phyloP scores from a whole-genome alignment of 2,797 vertebrate genomes.

The Pangasius djambal region DNA sequence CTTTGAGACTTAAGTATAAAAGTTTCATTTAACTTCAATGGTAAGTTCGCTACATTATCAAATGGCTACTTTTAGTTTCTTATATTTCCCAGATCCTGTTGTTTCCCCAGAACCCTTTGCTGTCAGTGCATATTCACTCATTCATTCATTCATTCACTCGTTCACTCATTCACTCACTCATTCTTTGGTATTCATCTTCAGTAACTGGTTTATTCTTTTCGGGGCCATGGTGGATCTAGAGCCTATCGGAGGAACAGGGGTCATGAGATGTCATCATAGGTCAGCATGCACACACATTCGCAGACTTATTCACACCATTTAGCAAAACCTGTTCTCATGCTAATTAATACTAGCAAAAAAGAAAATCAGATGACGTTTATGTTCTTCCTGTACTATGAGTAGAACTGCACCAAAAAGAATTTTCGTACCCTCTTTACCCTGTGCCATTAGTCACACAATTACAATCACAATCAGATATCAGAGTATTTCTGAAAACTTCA shows the following conservation, averaged over 20 bases:
- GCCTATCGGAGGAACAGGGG: background rate
- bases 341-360: too few relatives aligned
- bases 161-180: background rate
- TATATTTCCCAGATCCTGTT: background rate
- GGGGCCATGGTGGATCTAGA: background rate
- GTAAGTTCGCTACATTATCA: background rate
- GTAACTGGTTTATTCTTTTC: background rate
- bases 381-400: too few relatives aligned
- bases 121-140: background rate
- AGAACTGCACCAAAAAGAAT: too few relatives aligned
- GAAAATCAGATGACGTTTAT: too few relatives aligned
- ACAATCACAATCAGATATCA: too few relatives aligned
- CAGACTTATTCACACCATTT: too few relatives aligned
- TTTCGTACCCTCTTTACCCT: too few relatives aligned
- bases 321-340: too few relatives aligned
- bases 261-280: background rate
- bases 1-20: background rate
- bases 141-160: background rate
- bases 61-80: background rate
- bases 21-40: background rate
- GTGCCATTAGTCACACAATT: too few relatives aligned
- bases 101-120: background rate
- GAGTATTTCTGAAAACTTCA: too few relatives aligned
- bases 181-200: background rate
- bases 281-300: background rate